Base-by-base conservation (phyloP, 1,140 invertebrate species). In the Rhynchophorus ferrugineus region DNA sequence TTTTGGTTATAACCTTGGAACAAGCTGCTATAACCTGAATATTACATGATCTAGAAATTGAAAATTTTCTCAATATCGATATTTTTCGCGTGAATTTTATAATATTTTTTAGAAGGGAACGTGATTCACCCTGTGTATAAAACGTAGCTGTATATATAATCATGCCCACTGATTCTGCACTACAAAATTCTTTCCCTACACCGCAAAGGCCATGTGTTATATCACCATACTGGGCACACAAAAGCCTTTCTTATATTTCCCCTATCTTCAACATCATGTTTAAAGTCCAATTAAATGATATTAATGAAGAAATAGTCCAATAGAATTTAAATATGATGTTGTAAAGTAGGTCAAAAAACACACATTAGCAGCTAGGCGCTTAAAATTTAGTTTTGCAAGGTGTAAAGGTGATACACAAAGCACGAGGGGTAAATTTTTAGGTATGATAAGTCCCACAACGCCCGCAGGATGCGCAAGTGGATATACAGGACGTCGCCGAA, bases 401-500 rank as follows among this genome's bases (percentile, higher is more conserved):
- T 17, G n/a, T n/a, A 6, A 35, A 14, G 11, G 1, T 3, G 2
- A 3, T 35, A 6, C 13, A 2, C 8, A n/a, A 36, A 19, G 6
- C 11, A 5, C 13, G 29, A 43, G 51, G 9, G 51, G 29, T 42
- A 35, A 43, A 7, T 49, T 54, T 47, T 47, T 54, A 64, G 62
- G 59, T 60, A 57, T 55, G 43, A 56, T 36, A 41, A 54, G 53
- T 45, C 60, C 62, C 22, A 51, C 54, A 16, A 57, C 56, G 58
- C 73, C 68, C 56, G 73, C 76, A 50, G 72, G 77, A 63, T 82
- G 79, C 71, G 75, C 77, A 37, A 81, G 83, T 55, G 68, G 68
- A n/a, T 68, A 68, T 49, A 84, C 87, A 72, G 86, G 84, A 57
- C 81, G 90, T 56, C 80, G 89, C 57, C 85, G 88, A 69, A 92